Evolutionary conservation across 2,888 invertebrate species (phyloP), one percentile per base, ranked within the genome.

Genomic region (Eristalis pertinax): DNA sequence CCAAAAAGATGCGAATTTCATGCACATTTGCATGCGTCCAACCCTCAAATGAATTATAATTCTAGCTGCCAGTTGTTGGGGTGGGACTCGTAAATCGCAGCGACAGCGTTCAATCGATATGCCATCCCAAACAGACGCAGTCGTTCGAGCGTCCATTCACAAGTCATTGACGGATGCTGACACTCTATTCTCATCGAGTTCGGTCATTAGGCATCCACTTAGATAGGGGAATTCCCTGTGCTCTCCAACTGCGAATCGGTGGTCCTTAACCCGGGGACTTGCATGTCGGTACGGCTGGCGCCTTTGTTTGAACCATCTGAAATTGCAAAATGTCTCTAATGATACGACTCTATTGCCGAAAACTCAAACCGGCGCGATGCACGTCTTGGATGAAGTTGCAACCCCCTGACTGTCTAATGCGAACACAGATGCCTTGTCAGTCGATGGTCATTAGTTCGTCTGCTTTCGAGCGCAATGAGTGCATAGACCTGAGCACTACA

Each of bases 121-220:
- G 13, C 50, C 19, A 19, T 50, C 50, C 50, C 8, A 8, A 50
- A 50, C 50, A 50, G 50, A 50, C 19, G 8, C 19, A 24, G 24
- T 22, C 13, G 41, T 41, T n/a, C 43, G 35, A 60, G 13, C 11
- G 8, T 62, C 69, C 38, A 35, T 70, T 67, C 41, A n/a, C 62
- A 67, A 60, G 65, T 43, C 50, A 50, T 50, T 50, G 50, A 50
- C 50, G n/a, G n/a, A 50, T 29, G 29, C 41, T 73, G 79, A 65
- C 43, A 79, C 58, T 73, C 60, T 32, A 32, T 29, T n/a, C 13
- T 22, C 72, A 58, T 70, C 69, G 22, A 64, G 68, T 77, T 68
- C 24, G 68, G 63, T 38, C 50, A 78, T 70, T 69, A 63, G 63
- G 19, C 35, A 22, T 19, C 68, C 15, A 56, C 63, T 69, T 19